Evolutionary conservation across 2,797 vertebrate genomes (phyloP), one percentile per base, ranked within the genome.

Genomic region (Girardinus metallicus): DNA sequence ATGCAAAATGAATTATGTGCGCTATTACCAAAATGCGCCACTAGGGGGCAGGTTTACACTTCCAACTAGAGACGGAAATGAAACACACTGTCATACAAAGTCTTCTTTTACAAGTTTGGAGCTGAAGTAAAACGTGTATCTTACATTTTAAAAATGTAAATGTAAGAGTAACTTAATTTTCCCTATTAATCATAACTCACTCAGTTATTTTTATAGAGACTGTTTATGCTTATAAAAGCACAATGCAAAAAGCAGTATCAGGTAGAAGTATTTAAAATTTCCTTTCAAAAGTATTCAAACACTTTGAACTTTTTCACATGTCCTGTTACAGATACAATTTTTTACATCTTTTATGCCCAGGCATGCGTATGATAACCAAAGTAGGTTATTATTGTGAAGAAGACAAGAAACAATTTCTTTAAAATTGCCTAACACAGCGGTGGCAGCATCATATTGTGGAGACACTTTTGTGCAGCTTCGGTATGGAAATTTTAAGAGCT

Each of bases 21-120:
- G 55, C 71, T 81, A n/a, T 4, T 84, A 72, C 81, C 34, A 73
- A 36, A 15, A 75, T 0, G 0, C 29, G 68, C 89, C 94, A 91
- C 87, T 77, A 93, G 93, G 82, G 83, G 92, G 88, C 91, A 92
- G 85, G 85, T 83, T 79, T 44, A 84, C 78, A 90, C 85, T 68
- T 80, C 74, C 10, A 84, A 73, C 80, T 12, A 74, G 16, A 26
- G 74, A 75, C 83, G 84, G 88, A 91, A 86, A 78, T 79, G 4
- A 9, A 79, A 82, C 76, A 76, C 81, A 87, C 80, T 55, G 49
- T 76, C n/a, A 64, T 43, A 73, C 18, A 73, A 80, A 46, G 73
- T 77, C 44, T 82, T 16, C 4, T 36, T 76, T 71, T 43, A 31
- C 29, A 31, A 43, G 62, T 1, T 2, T 16, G 11, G 73, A 16